These are phyloP conservation scores for Lophochroa leadbeateri DNA, from an alignment of 2,113 vertebrate genomes.

Conservation along the genomic window DNA sequence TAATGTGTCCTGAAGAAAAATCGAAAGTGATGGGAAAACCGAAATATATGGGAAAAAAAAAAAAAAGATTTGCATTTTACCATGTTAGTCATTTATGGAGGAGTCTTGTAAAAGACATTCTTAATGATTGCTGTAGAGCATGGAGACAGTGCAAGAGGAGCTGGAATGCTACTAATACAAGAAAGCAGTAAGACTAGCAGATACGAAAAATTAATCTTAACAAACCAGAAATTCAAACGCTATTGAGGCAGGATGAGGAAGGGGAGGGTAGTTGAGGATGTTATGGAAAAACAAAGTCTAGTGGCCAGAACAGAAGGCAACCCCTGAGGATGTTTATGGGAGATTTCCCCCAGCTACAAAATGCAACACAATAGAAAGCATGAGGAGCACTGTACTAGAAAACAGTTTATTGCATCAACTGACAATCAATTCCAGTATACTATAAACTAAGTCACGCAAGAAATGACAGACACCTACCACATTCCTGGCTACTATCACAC, in stretches of 20 bases:
- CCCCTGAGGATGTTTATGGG: background rate
- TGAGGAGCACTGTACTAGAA: background rate
- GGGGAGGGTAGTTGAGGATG: background rate
- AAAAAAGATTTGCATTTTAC: background rate
- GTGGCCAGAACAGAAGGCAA: background rate
- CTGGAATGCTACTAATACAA: background rate
- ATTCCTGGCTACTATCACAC: background rate
- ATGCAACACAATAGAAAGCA: background rate
- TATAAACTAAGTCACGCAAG: background rate
- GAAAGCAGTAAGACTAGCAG: background rate
- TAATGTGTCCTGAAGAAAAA: background rate
- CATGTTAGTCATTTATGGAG: background rate
- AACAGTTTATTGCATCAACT: background rate
- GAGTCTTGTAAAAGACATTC: background rate
- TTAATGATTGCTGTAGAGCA: background rate
- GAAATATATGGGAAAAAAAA: background rate
- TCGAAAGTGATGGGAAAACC: background rate
- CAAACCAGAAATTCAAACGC: background rate
- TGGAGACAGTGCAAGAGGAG: background rate
- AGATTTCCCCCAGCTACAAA: background rate
- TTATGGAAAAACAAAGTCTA: background rate
- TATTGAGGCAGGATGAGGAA: fast-evolving
- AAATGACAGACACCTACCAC: background rate
- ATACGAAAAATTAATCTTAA: background rate
- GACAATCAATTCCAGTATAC: background rate